These are phyloP conservation scores for Acanthurus lineatus DNA, from an alignment of 2,797 vertebrate species.

Conservation along the genomic window DNA sequence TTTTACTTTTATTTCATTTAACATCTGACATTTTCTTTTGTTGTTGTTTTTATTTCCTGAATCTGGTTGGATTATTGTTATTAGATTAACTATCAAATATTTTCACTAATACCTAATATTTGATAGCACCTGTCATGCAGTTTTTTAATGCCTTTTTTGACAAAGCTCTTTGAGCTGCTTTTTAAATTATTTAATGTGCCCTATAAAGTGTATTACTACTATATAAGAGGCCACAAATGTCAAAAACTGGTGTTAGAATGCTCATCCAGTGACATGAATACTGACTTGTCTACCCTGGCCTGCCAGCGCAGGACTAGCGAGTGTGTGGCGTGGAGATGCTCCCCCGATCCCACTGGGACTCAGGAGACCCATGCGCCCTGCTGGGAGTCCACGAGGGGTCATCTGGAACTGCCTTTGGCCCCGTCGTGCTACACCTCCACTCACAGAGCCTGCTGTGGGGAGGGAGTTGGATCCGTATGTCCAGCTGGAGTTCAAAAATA, in stretches of 20 bases:
- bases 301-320: slow-evolving; percentile 88
- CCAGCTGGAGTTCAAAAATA: slow-evolving; percentile 85
- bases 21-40: no score
- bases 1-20: no score
- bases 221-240: no score
- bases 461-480: slow-evolving; percentile 96
- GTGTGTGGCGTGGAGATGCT: slow-evolving; percentile 91
- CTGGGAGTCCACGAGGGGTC: slow-evolving; percentile 90
- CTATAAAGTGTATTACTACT: no score
- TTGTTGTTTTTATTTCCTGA: no score
- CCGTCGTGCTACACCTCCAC: slow-evolving; percentile 89
- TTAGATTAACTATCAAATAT: no score
- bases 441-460: slow-evolving; percentile 98
- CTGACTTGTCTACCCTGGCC: slow-evolving; percentile 94
- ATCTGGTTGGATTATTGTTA: no score
- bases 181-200: no score
- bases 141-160: no score
- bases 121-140: no score
- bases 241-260: background rate
- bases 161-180: no score
- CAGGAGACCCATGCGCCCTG: slow-evolving; percentile 89
- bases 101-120: no score
- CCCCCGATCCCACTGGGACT: slow-evolving; percentile 90
- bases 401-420: slow-evolving; percentile 93
- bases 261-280: slow-evolving; percentile 13